Evolutionary conservation across 2,888 invertebrate genomes (phyloP), one percentile per base, ranked within the genome.

Genomic region (Carcina quercana): DNA sequence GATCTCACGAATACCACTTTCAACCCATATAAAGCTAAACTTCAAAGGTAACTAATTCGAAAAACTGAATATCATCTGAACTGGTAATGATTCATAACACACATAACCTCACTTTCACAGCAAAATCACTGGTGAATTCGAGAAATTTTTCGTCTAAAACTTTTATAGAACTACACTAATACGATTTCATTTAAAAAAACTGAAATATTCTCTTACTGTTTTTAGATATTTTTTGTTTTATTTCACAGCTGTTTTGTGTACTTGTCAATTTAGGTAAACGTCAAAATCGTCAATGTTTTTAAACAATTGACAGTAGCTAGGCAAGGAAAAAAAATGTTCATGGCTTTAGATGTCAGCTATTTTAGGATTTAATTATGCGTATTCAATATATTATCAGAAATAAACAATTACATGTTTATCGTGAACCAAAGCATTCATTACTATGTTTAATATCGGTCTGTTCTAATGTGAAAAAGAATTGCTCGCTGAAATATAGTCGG

Each of bases 241-340:
- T 32, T 45, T 40, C 38, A 49, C 61, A 57, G 54, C 55, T 71
- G 64, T 70, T 71, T 66, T 59, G 47, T 39, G 60, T 53, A 79
- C 79, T 80, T 78, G 79, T 75, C 76, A 80, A 80, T 80, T 80
- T 80, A 28, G 50, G 37, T 11, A 14, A 26, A 25, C 17, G 31
- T 34, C 38, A 34, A 32, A 32, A 27, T 14, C 24, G n/a, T n/a
- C n/a, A n/a, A n/a, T 17, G 17, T 17, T 17, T 17, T 17, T 17
- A 17, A 17, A 17, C n/a, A n/a, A n/a, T n/a, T n/a, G n/a, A n/a
- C n/a, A n/a, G n/a, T n/a, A n/a, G n/a, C n/a, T n/a, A n/a, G n/a
- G n/a, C n/a, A n/a, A n/a, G n/a, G n/a, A n/a, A n/a, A n/a, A n/a
- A n/a, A n/a, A n/a, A n/a, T n/a, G n/a, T n/a, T n/a, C n/a, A n/a